Evolutionary conservation across 2,888 invertebrate genomes (phyloP).

Genomic region (Orthonychiurus folsomi): DNA sequence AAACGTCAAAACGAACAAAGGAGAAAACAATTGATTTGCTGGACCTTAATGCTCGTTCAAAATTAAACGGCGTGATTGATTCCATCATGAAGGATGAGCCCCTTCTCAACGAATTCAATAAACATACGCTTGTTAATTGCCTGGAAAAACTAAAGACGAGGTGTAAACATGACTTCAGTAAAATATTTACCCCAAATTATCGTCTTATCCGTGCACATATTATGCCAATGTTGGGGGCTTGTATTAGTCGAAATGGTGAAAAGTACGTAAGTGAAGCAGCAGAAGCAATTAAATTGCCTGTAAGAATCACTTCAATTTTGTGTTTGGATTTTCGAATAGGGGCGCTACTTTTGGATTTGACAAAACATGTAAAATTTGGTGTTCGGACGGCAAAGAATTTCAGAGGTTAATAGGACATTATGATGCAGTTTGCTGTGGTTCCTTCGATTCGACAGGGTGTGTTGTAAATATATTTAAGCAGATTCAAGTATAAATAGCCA

Average conservation of each 20-base stretch:
- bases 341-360: conserved; percentile 77
- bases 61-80: conserved; percentile 50
- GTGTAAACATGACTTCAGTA: conserved; percentile 54
- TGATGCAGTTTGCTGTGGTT: conserved; percentile 72
- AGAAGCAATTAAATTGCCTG: no score
- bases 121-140: conserved; percentile 54
- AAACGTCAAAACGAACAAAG: conserved; percentile 47
- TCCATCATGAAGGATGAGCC: conserved; percentile 45
- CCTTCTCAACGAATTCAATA: conserved; percentile 44
- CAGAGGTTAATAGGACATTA: conserved; percentile 63
- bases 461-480: no score
- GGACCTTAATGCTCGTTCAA: conserved; percentile 45
- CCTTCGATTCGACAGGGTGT: conserved; percentile 70
- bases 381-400: conserved; percentile 61
- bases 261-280: conserved; percentile 49
- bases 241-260: conserved; percentile 59
- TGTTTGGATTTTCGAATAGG: no score
- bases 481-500: no score
- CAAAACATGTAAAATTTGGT: conserved; percentile 72
- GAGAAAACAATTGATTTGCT: conserved; percentile 59
- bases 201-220: conserved; percentile 59
- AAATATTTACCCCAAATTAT: conserved; percentile 56
- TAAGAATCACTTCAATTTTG: no score
- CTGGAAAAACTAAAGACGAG: conserved; percentile 56
- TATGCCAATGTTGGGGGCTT: conserved; percentile 62